Conservation (phyloP, 2,888 invertebrate genomes). For the Pristionchus arcanus region DNA sequence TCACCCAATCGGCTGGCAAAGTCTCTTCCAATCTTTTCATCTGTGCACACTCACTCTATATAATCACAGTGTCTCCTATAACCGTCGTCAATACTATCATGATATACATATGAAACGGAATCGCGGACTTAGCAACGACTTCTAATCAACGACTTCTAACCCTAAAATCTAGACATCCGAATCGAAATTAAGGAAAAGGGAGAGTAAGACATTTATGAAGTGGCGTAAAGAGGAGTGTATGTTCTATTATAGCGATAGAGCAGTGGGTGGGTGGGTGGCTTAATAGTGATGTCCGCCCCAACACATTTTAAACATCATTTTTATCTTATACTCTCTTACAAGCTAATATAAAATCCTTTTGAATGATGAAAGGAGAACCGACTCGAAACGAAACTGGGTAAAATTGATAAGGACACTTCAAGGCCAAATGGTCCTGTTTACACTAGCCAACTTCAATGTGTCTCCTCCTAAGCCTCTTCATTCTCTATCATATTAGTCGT, state of each 20-base stretch:
- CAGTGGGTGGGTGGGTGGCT: too few relatives aligned
- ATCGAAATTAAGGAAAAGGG: too few relatives aligned
- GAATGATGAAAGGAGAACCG: background rate
- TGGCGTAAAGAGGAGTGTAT: too few relatives aligned
- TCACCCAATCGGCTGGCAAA: background rate
- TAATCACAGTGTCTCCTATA: background rate
- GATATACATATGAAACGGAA: background rate
- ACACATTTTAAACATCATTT: too few relatives aligned
- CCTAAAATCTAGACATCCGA: too few relatives aligned
- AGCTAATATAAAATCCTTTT: too few relatives aligned
- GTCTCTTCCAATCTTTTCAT: background rate
- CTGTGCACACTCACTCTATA: background rate
- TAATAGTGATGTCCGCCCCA: too few relatives aligned
- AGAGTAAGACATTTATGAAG: too few relatives aligned
- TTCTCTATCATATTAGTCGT: background rate
- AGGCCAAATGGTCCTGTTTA: background rate
- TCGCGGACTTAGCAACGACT: background rate
- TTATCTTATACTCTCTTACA: too few relatives aligned
- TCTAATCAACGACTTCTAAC: too few relatives aligned
- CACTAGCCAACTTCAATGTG: background rate
- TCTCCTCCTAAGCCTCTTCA: background rate
- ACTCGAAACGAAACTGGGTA: background rate
- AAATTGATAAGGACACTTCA: background rate
- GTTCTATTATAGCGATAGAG: too few relatives aligned
- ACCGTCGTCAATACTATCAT: background rate